A percentile compares a stretch with the other conserved stretches of the same genome.
phyloP scores from a whole-genome alignment of 92 coral and sea anemone species.

The Parazoanthus atlanticus region DNA sequence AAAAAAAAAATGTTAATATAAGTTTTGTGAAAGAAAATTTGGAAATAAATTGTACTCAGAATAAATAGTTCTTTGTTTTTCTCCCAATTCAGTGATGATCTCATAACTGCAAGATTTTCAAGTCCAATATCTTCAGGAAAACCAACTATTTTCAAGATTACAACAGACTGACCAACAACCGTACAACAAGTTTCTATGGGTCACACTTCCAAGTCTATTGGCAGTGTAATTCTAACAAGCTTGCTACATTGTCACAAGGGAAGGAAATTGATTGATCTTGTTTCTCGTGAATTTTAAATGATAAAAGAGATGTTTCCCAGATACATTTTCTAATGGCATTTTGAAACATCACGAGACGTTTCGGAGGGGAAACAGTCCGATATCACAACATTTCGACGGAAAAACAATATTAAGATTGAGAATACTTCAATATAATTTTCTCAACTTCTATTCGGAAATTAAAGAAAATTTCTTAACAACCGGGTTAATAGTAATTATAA shows the following conservation, averaged over 20 bases:
- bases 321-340: background rate
- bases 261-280: background rate
- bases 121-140: constrained; percentile 47
- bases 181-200: constrained; percentile 12
- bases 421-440: background rate
- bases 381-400: constrained; percentile 10
- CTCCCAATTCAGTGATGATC: constrained; percentile 28
- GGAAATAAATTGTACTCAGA: background rate
- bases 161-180: constrained; percentile 27
- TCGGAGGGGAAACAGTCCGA: constrained; percentile 21
- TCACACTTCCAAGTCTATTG: background rate
- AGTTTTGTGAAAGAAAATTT: too few species aligned
- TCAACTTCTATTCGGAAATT: background rate
- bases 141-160: constrained; percentile 44
- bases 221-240: background rate
- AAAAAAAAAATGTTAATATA: too few species aligned
- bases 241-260: too few species aligned
- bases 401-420: constrained; percentile 8
- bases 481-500: background rate
- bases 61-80: background rate
- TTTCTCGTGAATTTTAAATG: background rate
- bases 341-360: constrained; percentile 19
- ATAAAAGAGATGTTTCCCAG: background rate
- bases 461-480: background rate
- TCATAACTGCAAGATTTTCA: constrained; percentile 7